Evolutionary conservation across 92 coral and sea anemone genomes (phyloP).

Genomic region (Heliopora coerulea): DNA sequence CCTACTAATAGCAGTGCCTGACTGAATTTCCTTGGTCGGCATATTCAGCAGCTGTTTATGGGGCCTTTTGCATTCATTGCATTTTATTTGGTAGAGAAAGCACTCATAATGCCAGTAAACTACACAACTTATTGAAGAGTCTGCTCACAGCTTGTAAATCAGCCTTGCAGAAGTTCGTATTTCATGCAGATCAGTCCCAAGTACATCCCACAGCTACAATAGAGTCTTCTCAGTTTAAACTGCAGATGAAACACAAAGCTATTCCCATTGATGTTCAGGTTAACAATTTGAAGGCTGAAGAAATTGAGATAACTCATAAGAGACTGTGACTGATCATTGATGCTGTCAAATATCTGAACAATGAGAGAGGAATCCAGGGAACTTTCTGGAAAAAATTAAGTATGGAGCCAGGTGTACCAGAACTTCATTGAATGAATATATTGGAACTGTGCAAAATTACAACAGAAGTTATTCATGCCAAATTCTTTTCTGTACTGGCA

Average conservation of each 20-base stretch:
- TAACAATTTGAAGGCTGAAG: conserved; percentile 12
- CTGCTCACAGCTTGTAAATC: conserved; percentile 32
- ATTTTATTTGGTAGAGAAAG: conserved; percentile 46
- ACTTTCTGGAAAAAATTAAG: conserved; percentile 32
- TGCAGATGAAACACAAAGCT: conserved; percentile 24
- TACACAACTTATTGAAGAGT: conserved; percentile 39
- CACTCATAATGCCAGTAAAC: conserved; percentile 47
- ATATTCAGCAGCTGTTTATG: no score
- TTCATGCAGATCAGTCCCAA: conserved; percentile 40
- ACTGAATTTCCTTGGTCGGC: no score
- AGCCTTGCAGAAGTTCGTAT: conserved; percentile 24
- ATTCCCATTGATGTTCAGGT: conserved; percentile 36
- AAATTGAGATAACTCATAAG: conserved; percentile 35
- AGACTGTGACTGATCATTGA: conserved; percentile 15
- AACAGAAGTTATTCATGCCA: conserved; percentile 35
- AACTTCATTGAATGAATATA: conserved; percentile 17
- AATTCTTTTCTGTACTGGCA: conserved; percentile 42
- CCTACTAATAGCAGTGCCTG: no score
- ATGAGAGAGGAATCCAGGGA: conserved; percentile 39
- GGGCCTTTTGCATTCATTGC: conserved; percentile 43
- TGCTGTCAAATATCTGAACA: conserved; percentile 12
- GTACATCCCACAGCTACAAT: conserved; percentile 40
- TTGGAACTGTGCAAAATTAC: conserved; percentile 26
- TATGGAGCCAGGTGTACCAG: conserved; percentile 46
- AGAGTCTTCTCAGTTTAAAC: conserved; percentile 40